phyloP scores from a whole-genome alignment of 2,797 vertebrate genomes.

The Ptychadena robeensis region DNA sequence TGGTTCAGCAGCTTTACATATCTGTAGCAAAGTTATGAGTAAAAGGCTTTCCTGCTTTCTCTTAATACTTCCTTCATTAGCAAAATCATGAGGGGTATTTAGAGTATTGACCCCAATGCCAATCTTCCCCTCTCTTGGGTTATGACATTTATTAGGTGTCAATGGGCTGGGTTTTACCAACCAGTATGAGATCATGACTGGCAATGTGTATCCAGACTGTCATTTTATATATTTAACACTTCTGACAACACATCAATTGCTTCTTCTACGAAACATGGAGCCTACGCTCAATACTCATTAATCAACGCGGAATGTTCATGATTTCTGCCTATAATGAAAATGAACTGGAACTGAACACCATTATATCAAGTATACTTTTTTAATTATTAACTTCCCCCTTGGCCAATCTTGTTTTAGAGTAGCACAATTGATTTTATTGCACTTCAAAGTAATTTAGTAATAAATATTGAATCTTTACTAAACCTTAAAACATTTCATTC shows the following conservation, averaged over 20 bases:
- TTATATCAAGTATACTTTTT: constrained; percentile 12
- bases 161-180: background rate
- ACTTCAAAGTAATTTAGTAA: constrained; percentile 18
- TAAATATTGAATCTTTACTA: constrained; percentile 29
- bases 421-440: constrained; percentile 6
- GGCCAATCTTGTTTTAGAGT: constrained; percentile 7
- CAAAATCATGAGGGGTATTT: too few relatives aligned
- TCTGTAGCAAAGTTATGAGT: background rate
- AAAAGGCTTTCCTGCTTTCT: background rate
- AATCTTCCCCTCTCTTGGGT: too few relatives aligned
- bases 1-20: background rate
- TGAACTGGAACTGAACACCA: constrained; percentile 7
- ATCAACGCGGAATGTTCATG: background rate
- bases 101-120: too few relatives aligned
- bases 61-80: background rate
- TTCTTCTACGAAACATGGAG: background rate
- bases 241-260: background rate
- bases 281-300: constrained; percentile 1
- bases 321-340: constrained; percentile 12
- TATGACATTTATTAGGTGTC: background rate
- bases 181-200: background rate
- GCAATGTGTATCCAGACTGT: background rate
- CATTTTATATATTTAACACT: background rate
- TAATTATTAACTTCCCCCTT: constrained; percentile 11
- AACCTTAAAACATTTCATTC: constrained; percentile 15